Percentiles rank a stretch among this genome's conserved stretches.
Conservation (phyloP, 2,797 vertebrate genomes). For the Dryobates pubescens region DNA sequence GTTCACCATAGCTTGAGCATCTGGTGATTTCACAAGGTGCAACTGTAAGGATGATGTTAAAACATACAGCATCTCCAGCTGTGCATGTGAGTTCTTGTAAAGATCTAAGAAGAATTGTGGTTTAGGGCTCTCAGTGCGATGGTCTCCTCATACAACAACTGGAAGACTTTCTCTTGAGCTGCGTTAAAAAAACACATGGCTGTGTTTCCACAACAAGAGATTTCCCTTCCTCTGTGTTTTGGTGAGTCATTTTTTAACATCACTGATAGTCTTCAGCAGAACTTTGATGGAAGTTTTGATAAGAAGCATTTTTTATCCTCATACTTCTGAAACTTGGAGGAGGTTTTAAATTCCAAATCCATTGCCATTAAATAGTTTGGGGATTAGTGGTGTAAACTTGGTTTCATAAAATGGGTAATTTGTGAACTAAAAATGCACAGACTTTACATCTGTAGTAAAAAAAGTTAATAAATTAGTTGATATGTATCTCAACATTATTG, state of each 20-base stretch:
- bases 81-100: neutral
- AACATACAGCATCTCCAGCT: neutral
- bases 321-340: neutral
- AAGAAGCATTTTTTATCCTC: no score
- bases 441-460: neutral
- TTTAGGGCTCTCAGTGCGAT: neutral
- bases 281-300: neutral
- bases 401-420: neutral
- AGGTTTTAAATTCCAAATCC: neutral
- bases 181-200: neutral
- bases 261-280: neutral
- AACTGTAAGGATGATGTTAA: neutral
- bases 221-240: neutral
- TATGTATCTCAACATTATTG: neutral
- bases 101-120: neutral
- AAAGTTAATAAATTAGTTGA: neutral
- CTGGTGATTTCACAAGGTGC: neutral
- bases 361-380: neutral
- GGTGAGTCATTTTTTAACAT: neutral
- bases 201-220: neutral
- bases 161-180: neutral
- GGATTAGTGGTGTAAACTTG: neutral
- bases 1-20: neutral
- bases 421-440: neutral
- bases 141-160: neutral